Evolutionary conservation across 2,888 invertebrate genomes (phyloP).

Genomic region (Muscina levida): DNA sequence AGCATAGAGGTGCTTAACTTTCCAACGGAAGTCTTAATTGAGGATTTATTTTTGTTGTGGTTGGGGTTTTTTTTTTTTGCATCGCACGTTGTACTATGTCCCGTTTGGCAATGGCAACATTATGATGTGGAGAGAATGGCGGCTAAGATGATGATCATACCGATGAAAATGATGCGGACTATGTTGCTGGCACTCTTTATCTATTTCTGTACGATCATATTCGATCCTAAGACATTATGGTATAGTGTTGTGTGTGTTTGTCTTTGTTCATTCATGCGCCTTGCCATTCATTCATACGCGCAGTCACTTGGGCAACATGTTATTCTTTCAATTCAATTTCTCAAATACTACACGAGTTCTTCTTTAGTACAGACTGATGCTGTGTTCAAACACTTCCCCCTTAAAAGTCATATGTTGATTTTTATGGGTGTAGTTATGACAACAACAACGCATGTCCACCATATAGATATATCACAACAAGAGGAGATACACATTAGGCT

Average conservation of each 20-base stretch:
- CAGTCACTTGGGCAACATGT: constrained; percentile 10
- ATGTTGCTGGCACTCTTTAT: not conserved
- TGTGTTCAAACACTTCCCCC: no score
- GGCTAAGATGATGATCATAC: constrained; percentile 33
- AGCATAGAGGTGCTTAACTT: constrained; percentile 63
- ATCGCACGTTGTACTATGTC: not conserved
- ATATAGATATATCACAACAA: not conserved
- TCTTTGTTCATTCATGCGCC: constrained; percentile 15
- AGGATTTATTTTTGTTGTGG: constrained; percentile 63
- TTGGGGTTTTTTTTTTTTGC: constrained; percentile 19
- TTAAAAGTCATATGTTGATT: constrained; percentile 21
- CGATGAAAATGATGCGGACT: not conserved
- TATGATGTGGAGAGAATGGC: constrained; percentile 35
- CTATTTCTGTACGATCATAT: not conserved
- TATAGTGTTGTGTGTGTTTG: not conserved
- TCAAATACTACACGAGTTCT: no score
- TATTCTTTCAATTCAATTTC: not conserved
- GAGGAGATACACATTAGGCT: constrained; percentile 52
- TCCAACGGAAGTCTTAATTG: constrained; percentile 66
- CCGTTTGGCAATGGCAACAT: not conserved
- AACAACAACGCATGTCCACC: not conserved
- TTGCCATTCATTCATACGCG: constrained; percentile 5
- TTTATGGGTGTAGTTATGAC: constrained; percentile 55
- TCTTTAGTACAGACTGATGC: no score
- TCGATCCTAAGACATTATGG: not conserved